Conservation (phyloP, 1,140 invertebrate genomes). For the Zaprionus taronus region DNA sequence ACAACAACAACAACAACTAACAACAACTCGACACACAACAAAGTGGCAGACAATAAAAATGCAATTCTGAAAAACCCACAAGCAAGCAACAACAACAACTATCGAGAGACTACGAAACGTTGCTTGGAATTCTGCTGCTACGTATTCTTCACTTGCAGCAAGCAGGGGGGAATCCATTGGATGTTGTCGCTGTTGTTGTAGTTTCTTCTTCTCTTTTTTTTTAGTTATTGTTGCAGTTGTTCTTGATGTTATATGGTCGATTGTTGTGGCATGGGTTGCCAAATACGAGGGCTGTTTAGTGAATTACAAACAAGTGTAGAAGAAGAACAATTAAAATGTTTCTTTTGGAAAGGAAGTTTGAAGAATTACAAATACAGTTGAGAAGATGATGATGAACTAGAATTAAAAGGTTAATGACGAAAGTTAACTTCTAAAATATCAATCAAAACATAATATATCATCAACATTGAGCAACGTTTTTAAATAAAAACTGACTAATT, state of each 20-base stretch:
- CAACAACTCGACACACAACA: slow-evolving; percentile 66
- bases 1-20: slow-evolving; percentile 32
- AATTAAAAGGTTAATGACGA: too few relatives aligned
- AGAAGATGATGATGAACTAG: too few relatives aligned
- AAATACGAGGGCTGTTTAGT: slow-evolving; percentile 30
- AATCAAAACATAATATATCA: too few relatives aligned
- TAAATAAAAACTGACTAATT: too few relatives aligned
- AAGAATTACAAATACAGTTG: too few relatives aligned
- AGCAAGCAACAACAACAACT: slow-evolving; percentile 40
- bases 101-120: slow-evolving; percentile 43
- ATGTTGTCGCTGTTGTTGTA: slow-evolving; percentile 1
- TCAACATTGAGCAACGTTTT: too few relatives aligned
- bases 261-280: slow-evolving; percentile 17
- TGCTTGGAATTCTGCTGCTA: slow-evolving; percentile 68
- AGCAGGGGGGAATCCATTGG: slow-evolving; percentile 2
- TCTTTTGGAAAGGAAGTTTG: too few relatives aligned
- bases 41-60: slow-evolving; percentile 82
- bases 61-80: slow-evolving; percentile 75
- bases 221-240: slow-evolving; percentile 5
- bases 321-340: not conserved
- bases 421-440: too few relatives aligned
- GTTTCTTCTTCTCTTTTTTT: not conserved
- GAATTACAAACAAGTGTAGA: not conserved
- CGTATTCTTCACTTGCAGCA: slow-evolving; percentile 42
- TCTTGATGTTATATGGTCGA: slow-evolving; percentile 25